phyloP scores from a whole-genome alignment of 2,113 vertebrate species.

The Heptranchias perlo region DNA sequence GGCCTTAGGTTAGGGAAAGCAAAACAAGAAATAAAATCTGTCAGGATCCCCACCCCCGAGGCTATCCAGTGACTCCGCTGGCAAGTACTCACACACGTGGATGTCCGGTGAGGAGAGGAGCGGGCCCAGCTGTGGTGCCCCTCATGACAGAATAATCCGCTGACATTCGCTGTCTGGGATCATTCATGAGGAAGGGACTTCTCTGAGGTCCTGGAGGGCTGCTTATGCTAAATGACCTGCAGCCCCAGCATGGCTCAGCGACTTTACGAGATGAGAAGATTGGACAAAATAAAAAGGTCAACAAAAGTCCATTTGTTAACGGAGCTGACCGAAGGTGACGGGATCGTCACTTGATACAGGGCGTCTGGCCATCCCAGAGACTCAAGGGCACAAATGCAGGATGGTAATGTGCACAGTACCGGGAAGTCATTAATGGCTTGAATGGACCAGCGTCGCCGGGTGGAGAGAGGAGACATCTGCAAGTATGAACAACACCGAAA shows the following conservation, averaged over 20 bases:
- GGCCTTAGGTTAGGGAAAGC: not conserved
- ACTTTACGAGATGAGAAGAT: not conserved
- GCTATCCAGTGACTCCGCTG: too few species aligned
- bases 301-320: not conserved
- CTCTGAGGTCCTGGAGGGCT: not conserved
- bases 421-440: slow-evolving; percentile 96
- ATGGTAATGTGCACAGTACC: slow-evolving; percentile 79
- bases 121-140: not conserved
- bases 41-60: not conserved
- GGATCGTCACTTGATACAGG: not conserved
- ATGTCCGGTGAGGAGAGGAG: not conserved
- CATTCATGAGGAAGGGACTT: not conserved
- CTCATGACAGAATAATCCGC: not conserved
- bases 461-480: slow-evolving; percentile 88
- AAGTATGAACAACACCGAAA: slow-evolving; percentile 45
- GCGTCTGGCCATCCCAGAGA: slow-evolving; percentile 24
- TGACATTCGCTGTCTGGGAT: not conserved
- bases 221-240: not conserved
- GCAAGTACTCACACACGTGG: not conserved
- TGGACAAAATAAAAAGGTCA: not conserved
- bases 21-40: not conserved
- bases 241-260: not conserved
- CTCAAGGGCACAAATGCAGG: slow-evolving; percentile 56
- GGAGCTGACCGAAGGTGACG: not conserved
- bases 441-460: slow-evolving; percentile 93